Conservation (phyloP, 1,140 invertebrate genomes). For the Saxidomus purpurata region DNA sequence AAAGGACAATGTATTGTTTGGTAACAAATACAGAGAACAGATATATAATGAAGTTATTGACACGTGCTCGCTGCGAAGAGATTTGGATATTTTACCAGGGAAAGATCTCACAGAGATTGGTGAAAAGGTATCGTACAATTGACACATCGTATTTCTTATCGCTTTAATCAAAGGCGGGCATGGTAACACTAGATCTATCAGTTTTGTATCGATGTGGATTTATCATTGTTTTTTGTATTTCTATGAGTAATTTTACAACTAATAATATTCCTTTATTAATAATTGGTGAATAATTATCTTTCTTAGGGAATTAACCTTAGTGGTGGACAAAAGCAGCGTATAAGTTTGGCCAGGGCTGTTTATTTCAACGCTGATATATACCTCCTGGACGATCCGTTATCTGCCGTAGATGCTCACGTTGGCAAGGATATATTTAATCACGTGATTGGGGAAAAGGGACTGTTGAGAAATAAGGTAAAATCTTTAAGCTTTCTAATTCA, state of each 20-base stretch:
- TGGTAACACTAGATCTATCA: too few relatives aligned
- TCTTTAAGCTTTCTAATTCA: too few relatives aligned
- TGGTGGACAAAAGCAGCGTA: slow-evolving; percentile 87
- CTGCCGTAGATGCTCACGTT: slow-evolving; percentile 87
- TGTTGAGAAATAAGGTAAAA: slow-evolving; percentile 87
- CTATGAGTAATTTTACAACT: too few relatives aligned
- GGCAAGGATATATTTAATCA: slow-evolving; percentile 78
- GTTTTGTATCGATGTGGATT: too few relatives aligned
- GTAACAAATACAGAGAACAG: slow-evolving; percentile 84
- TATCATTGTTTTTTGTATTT: too few relatives aligned
- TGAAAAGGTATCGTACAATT: slow-evolving; percentile 80
- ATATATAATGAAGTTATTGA: slow-evolving; percentile 87
- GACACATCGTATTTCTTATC: too few relatives aligned
- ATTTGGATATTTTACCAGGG: slow-evolving; percentile 89
- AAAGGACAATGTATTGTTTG: slow-evolving; percentile 93
- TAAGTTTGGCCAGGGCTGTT: slow-evolving; percentile 86
- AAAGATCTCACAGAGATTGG: slow-evolving; percentile 89
- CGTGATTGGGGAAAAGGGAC: slow-evolving; percentile 84
- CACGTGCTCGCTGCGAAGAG: slow-evolving; percentile 89
- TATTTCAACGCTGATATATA: slow-evolving; percentile 89
- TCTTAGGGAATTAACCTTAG: slow-evolving; percentile 84
- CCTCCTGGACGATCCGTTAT: slow-evolving; percentile 89
- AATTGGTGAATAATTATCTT: too few relatives aligned
- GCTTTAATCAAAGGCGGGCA: background rate
- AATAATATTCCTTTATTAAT: too few relatives aligned